Base-by-base conservation (phyloP, 2,888 invertebrate genomes). In the Drymonia ruficornis region DNA sequence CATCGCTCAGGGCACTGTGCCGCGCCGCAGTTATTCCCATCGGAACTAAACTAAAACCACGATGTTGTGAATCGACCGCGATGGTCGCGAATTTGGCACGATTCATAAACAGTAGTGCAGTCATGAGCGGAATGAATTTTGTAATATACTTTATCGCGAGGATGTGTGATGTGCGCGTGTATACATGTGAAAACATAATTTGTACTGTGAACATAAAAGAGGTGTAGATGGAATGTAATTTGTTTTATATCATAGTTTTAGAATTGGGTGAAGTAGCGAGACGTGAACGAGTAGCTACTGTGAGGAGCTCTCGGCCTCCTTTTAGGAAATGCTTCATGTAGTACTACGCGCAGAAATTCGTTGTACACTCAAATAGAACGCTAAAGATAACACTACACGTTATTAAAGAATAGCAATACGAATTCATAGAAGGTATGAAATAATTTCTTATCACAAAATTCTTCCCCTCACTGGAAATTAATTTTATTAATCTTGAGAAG, bases 221-320 rank as follows among this genome's bases (percentile, higher is more conserved):
- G 54, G 59, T 64, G 55, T 64, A 61, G 62, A 72, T 70, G 65
- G 54, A 63, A 72, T 65, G 59, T 70, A 34, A 56, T 63, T 45
- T 52, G 53, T 64, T 61, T 72, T 72, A 64, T 46, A 59, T 69
- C 54, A 62, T 51, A 57, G 58, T 67, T 76, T 74, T 64, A 50
- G 52, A 57, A 40, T 56, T 56, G 56, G 58, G 61, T 60, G 65
- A 61, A 70, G 70, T 62, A 75, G 67, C 75, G 73, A 74, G 72
- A 71, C 70, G 66, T 66, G 65, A 58, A 45, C 42, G 6, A 23
- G 13, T 3, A 23, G 2, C 12, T 6, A 16, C 3, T 40, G 28
- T 56, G 53, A 68, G 68, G 49, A 68, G 57, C 64, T 60, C 63
- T 70, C 50, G 48, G 16, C 50, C 61, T 61, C 64, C 36, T 36